A percentile compares a stretch with the other conserved stretches of the same genome.
These are phyloP conservation scores for Anabas testudineus DNA, from an alignment of 2,797 vertebrate species.

Conservation along the genomic window DNA sequence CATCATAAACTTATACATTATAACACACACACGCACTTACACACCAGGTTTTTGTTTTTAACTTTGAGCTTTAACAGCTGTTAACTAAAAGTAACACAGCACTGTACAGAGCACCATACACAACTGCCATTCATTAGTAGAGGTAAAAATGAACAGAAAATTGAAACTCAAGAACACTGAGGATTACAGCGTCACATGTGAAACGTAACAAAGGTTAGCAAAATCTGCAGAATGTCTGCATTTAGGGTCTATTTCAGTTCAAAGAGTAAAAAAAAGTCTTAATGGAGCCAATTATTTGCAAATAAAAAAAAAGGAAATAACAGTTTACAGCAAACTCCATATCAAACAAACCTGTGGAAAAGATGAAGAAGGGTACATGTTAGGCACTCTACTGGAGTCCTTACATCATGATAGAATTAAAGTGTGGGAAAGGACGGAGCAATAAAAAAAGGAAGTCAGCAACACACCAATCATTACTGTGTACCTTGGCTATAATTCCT, in stretches of 20 bases:
- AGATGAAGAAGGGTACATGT: conserved; percentile 29
- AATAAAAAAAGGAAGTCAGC: conserved; percentile 9
- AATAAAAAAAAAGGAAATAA: conserved; percentile 43
- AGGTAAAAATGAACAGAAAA: conserved; percentile 65
- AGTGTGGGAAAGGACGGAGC: neutral
- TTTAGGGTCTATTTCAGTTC: conserved; percentile 45
- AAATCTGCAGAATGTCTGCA: conserved; percentile 47
- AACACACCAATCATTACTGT: neutral
- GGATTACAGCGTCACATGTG: conserved; percentile 51
- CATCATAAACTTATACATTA: conserved; percentile 37
- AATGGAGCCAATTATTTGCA: conserved; percentile 43
- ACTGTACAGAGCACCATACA: conserved; percentile 65
- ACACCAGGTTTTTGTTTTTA: conserved; percentile 58
- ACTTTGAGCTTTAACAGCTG: conserved; percentile 60
- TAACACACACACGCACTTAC: conserved; percentile 27
- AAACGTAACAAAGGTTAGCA: conserved; percentile 50
- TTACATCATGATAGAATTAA: neutral
- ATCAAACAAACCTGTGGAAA: conserved; percentile 56
- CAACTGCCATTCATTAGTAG: conserved; percentile 61
- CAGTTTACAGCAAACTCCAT: conserved; percentile 52
- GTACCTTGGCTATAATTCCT: conserved; percentile 88
- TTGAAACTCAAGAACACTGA: conserved; percentile 62
- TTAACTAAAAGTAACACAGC: conserved; percentile 65
- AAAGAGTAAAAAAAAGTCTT: conserved; percentile 53
- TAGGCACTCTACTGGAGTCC: neutral